phyloP scores from a whole-genome alignment of 2,888 invertebrate genomes.

The Pycnomerus fuliginosus region DNA sequence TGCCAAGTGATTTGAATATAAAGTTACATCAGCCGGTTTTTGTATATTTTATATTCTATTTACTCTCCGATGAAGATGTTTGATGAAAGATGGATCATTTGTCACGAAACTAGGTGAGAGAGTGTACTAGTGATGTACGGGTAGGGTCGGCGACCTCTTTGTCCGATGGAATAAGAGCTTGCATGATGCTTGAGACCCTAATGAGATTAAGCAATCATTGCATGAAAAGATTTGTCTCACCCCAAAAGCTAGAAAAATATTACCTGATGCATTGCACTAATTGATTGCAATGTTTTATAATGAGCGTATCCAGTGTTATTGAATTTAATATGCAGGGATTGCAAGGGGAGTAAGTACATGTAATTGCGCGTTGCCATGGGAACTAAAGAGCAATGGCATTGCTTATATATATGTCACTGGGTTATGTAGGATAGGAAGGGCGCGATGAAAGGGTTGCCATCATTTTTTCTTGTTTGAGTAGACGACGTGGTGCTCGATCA shows the following conservation, averaged over 20 bases:
- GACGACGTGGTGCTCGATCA: slow-evolving; percentile 21
- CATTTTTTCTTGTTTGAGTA: slow-evolving; percentile 4
- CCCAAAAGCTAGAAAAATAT: too few relatives aligned
- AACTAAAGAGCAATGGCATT: slow-evolving; percentile 37
- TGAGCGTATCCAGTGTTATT: slow-evolving; percentile 31
- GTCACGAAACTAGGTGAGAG: slow-evolving; percentile 43
- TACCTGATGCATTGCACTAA: too few relatives aligned
- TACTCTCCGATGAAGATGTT: slow-evolving; percentile 40
- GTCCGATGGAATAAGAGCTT: slow-evolving; percentile 18
- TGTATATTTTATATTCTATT: slow-evolving; percentile 39
- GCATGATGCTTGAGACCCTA: slow-evolving; percentile 19
- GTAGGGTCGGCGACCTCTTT: slow-evolving; percentile 19
- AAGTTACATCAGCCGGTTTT: slow-evolving; percentile 36
- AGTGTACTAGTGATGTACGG: slow-evolving; percentile 15
- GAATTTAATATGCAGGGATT: slow-evolving; percentile 32
- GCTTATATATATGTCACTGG: slow-evolving; percentile 45
- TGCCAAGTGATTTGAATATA: slow-evolving; percentile 31
- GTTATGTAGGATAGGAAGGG: slow-evolving; percentile 43
- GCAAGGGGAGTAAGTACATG: slow-evolving; percentile 33
- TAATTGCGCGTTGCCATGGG: slow-evolving; percentile 41
- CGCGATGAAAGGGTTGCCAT: slow-evolving; percentile 16
- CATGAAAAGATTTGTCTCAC: slow-evolving; percentile 20
- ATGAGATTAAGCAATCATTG: slow-evolving; percentile 27
- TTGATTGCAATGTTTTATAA: too few relatives aligned
- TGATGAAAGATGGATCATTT: slow-evolving; percentile 44